Base-by-base conservation (phyloP, 92 coral and sea anemone species). In the Heteractis magnifica region DNA sequence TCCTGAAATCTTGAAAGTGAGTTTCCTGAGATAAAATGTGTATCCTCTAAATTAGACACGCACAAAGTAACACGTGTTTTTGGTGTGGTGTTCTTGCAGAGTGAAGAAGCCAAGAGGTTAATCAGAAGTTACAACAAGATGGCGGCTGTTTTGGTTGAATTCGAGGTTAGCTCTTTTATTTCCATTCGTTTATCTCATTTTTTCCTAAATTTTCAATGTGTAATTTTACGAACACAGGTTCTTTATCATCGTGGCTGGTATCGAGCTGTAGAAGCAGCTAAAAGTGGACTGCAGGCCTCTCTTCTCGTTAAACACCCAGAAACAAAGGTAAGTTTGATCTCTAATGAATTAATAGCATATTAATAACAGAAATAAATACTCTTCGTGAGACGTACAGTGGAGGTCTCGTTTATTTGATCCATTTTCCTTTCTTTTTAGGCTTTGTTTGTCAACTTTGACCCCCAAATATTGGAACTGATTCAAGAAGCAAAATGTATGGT, bases 181-280 rank as follows among this genome's bases (percentile, higher is more conserved):
- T 6, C 3, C 19, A 44, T 49, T 77, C 9, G 11, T 11, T 15
- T 6, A 49, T 50, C 7, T 79, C 44, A 44, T 10, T 10, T n/a
- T 71, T 65, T 21, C 52, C 8, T 55, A 52, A 18, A n/a, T 23
- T n/a, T 11, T 11, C n/a, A 52, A 68, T 8, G 3, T 20, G 56
- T 76, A 13, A 13, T 10, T 23, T 14, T 71, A 16, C 21, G n/a
- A 14, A 34, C 21, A n/a, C 68, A 95, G 99, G 87, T 96, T 50
- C 73, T 96, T 49, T 96, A 96, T 82, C 99, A 96, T 86, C 99
- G 99, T 72, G 98, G 99, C 11, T 96, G 99, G 99, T 92, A 90
- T 84, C 91, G 95, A 65, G 98, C 99, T 48, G 99, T 96, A 41
- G 99, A 96, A 74, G 91, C 95, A 48, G 99, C 99, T 19, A 94